Evolutionary conservation across 2,888 invertebrate species (phyloP).

Genomic region (Ormyrus thymus): DNA sequence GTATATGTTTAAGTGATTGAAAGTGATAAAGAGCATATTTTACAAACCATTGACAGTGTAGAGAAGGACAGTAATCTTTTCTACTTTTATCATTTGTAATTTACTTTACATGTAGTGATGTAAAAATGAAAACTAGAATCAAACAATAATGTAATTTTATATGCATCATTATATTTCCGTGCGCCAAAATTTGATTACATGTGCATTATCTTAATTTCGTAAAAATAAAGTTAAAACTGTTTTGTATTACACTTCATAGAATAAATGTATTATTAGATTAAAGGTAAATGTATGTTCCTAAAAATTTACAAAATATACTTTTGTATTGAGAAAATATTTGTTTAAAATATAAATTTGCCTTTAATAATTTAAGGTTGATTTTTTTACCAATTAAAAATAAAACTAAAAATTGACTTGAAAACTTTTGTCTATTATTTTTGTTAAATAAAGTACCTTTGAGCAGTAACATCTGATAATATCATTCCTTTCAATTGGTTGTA

Average conservation of each 20-base stretch:
- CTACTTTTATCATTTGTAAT: background rate
- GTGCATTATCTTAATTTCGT: background rate
- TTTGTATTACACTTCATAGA: too few relatives aligned
- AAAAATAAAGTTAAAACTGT: background rate
- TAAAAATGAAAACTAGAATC: conserved; percentile 25
- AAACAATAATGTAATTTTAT: conserved; percentile 33
- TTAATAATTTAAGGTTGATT: too few relatives aligned
- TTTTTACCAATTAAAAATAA: too few relatives aligned
- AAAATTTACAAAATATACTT: background rate
- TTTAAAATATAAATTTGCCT: background rate
- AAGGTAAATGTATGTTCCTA: background rate
- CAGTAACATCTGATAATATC: too few relatives aligned
- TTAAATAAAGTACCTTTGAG: too few relatives aligned
- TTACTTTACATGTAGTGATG: background rate
- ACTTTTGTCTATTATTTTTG: too few relatives aligned
- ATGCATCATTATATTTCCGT: conserved; percentile 25
- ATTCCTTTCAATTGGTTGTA: too few relatives aligned
- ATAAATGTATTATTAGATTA: background rate
- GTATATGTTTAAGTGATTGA: conserved; percentile 23
- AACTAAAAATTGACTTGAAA: too few relatives aligned
- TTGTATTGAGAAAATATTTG: background rate
- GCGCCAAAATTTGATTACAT: conserved; percentile 17
- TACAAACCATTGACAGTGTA: background rate
- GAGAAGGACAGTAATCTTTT: conserved; percentile 10
- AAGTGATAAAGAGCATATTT: conserved; percentile 3